These are phyloP conservation scores for Drosophila aff. DNA, from an alignment of 1,140 invertebrate species.

Conservation along the genomic window DNA sequence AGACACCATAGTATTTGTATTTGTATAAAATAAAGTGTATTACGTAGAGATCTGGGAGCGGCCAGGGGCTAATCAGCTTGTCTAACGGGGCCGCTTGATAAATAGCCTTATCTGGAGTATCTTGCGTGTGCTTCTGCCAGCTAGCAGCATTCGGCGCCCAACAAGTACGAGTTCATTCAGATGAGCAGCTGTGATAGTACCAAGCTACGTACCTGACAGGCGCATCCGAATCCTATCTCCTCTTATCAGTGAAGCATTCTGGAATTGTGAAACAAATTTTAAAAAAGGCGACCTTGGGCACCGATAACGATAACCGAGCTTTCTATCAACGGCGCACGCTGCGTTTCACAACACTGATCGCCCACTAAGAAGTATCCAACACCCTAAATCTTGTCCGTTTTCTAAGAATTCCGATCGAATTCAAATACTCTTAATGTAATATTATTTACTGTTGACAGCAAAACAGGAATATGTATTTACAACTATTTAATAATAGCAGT, in stretches of 20 bases:
- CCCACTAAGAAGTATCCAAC: no score
- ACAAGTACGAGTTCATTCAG: slow-evolving; percentile 13
- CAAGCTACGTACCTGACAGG: slow-evolving; percentile 9
- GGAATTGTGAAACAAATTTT: slow-evolving; percentile 38
- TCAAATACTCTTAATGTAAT: neutral
- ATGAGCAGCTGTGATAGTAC: slow-evolving; percentile 23
- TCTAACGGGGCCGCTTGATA: slow-evolving; percentile 56
- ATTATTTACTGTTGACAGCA: no score
- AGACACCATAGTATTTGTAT: slow-evolving; percentile 43
- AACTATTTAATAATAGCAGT: neutral
- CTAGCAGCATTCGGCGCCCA: slow-evolving; percentile 2
- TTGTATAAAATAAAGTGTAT: slow-evolving; percentile 45
- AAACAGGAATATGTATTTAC: neutral
- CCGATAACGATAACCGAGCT: slow-evolving; percentile 22
- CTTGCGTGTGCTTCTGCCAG: slow-evolving; percentile 25
- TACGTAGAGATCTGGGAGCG: slow-evolving; percentile 27
- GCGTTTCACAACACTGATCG: slow-evolving; percentile 1
- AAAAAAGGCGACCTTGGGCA: slow-evolving; percentile 34
- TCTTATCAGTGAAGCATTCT: slow-evolving; percentile 37
- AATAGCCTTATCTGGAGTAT: slow-evolving; percentile 52
- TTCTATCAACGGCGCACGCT: neutral
- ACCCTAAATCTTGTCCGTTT: neutral
- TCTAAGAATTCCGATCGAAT: neutral
- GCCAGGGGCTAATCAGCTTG: slow-evolving; percentile 42
- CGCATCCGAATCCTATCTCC: slow-evolving; percentile 65